A percentile compares a stretch with the other conserved stretches of the same genome.
These are phyloP conservation scores for Trogon melanurus DNA, from an alignment of 2,113 vertebrate genomes.

Conservation along the genomic window DNA sequence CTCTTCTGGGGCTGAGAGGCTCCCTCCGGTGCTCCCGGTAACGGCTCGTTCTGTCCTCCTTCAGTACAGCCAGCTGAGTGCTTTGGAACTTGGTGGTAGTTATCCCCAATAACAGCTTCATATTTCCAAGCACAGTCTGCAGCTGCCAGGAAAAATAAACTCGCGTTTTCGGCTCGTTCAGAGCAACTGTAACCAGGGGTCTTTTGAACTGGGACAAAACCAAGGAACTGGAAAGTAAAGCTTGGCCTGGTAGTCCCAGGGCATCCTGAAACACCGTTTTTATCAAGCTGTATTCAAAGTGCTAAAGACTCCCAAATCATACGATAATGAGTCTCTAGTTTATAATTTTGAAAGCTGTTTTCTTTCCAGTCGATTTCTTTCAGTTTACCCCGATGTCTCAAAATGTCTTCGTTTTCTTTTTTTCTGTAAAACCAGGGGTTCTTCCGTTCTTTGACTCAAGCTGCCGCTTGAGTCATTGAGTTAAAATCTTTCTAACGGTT, in stretches of 20 bases:
- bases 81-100: constrained; percentile 75
- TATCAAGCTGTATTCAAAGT: not conserved
- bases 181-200: constrained; percentile 62
- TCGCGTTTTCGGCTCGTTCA: constrained; percentile 71
- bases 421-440: not conserved
- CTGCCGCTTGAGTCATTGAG: not conserved
- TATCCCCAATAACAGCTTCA: constrained; percentile 77
- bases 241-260: not conserved
- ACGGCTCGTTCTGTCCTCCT: constrained; percentile 78
- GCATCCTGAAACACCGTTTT: not conserved
- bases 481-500: not conserved
- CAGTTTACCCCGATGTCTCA: not conserved
- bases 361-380: not conserved
- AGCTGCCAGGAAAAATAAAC: constrained; percentile 82
- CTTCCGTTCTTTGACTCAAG: not conserved
- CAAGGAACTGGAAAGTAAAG: constrained; percentile 30
- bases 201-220: constrained; percentile 28
- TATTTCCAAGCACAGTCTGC: constrained; percentile 79
- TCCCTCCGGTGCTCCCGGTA: constrained; percentile 54
- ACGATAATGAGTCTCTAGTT: not conserved
- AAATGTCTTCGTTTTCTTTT: not conserved
- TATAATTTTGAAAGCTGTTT: not conserved
- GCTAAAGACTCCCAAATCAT: not conserved
- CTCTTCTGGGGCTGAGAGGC: constrained; percentile 71
- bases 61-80: constrained; percentile 71